Conservation (phyloP, 1,140 invertebrate genomes). For the Cotesia typhae region DNA sequence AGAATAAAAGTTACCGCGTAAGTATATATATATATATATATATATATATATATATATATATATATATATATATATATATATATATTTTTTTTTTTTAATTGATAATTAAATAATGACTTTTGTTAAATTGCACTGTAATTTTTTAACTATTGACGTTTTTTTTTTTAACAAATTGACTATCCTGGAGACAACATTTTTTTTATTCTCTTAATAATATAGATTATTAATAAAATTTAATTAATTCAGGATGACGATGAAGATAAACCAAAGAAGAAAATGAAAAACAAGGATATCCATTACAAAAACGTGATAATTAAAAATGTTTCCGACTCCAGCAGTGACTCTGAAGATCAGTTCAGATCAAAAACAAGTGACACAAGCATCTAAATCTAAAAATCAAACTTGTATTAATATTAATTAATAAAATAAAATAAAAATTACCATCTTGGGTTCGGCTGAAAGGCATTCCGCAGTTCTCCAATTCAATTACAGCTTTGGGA, state of each 20-base stretch:
- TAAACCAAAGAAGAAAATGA: conserved; percentile 22
- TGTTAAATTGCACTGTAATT: too few relatives aligned
- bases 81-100: neutral
- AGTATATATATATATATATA: too few relatives aligned
- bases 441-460: conserved; percentile 94
- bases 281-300: conserved; percentile 33
- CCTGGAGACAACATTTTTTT: too few relatives aligned
- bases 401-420: neutral
- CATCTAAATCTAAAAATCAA: neutral
- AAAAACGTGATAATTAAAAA: neutral
- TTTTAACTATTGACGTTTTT: too few relatives aligned
- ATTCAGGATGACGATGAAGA: conserved; percentile 1
- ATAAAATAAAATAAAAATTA: conserved; percentile 28
- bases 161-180: too few relatives aligned
- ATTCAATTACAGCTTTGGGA: conserved; percentile 93
- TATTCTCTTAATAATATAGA: too few relatives aligned
- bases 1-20: neutral
- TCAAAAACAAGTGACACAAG: neutral
- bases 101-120: too few relatives aligned
- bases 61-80: too few relatives aligned
- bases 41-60: too few relatives aligned
- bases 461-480: conserved; percentile 98
- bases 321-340: neutral
- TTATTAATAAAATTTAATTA: neutral
- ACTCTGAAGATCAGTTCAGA: neutral